phyloP scores from a whole-genome alignment of 2,888 invertebrate genomes.

The Branchellion lobata region DNA sequence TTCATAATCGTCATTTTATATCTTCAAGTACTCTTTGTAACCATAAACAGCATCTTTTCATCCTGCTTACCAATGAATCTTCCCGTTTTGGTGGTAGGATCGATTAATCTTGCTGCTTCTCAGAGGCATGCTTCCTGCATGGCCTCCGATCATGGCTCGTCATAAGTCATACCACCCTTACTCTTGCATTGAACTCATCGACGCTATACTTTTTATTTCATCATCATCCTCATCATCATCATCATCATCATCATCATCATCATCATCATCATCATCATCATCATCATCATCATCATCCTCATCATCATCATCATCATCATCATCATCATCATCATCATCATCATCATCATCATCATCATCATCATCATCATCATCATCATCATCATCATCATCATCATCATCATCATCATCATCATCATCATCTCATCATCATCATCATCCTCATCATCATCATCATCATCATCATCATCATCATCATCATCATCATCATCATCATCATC shows the following conservation, averaged over 20 bases:
- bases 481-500: conserved; percentile 45
- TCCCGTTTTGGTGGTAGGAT: no score
- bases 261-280: conserved; percentile 44
- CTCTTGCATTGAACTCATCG: no score
- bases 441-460: background rate
- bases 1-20: no score
- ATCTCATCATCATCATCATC: background rate
- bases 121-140: no score
- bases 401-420: conserved; percentile 3
- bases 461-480: conserved; percentile 37
- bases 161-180: no score
- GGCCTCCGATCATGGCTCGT: no score
- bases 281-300: conserved; percentile 45
- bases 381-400: conserved; percentile 35
- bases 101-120: no score
- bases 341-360: background rate
- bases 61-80: no score
- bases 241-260: conserved; percentile 33
- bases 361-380: conserved; percentile 43
- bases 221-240: background rate
- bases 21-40: no score
- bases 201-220: no score
- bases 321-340: conserved; percentile 40
- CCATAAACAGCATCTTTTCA: no score
- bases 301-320: conserved; percentile 44